phyloP scores from a whole-genome alignment of 2,113 vertebrate genomes.

The Corvus cornix region DNA sequence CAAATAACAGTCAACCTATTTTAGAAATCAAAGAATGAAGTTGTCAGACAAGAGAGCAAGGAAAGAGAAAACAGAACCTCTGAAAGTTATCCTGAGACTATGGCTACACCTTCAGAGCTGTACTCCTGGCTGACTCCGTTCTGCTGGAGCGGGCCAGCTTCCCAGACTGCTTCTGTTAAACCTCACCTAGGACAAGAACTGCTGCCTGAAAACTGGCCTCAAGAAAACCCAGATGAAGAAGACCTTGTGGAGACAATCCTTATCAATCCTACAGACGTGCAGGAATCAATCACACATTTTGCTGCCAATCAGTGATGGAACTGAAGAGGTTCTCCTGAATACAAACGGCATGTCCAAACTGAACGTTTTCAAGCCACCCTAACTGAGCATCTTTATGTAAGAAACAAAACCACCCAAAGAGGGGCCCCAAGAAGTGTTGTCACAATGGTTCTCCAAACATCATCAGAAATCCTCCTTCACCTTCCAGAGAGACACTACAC shows the following conservation, averaged over 20 bases:
- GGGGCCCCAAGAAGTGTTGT: not conserved
- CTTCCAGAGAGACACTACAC: not conserved
- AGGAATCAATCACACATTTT: not conserved
- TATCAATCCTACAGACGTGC: not conserved
- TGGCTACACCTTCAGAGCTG: not conserved
- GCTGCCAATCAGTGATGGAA: not conserved
- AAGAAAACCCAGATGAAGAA: not conserved
- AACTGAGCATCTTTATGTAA: not conserved
- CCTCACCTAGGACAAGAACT: not conserved
- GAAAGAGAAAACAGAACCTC: not conserved
- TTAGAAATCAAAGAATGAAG: not conserved
- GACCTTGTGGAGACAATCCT: not conserved
- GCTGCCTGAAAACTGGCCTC: not conserved
- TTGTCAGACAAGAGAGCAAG: not conserved
- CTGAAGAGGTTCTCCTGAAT: not conserved
- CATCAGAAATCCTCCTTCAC: not conserved
- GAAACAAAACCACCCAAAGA: not conserved
- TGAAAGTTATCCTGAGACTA: not conserved
- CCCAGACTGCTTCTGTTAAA: not conserved
- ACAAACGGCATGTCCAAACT: not conserved
- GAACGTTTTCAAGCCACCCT: not conserved
- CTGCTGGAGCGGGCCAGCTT: not conserved
- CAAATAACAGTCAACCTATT: not conserved
- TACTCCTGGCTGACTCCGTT: not conserved
- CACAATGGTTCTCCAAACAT: not conserved